phyloP scores from a whole-genome alignment of 2,113 vertebrate genomes.

The Leuciscus idus region DNA sequence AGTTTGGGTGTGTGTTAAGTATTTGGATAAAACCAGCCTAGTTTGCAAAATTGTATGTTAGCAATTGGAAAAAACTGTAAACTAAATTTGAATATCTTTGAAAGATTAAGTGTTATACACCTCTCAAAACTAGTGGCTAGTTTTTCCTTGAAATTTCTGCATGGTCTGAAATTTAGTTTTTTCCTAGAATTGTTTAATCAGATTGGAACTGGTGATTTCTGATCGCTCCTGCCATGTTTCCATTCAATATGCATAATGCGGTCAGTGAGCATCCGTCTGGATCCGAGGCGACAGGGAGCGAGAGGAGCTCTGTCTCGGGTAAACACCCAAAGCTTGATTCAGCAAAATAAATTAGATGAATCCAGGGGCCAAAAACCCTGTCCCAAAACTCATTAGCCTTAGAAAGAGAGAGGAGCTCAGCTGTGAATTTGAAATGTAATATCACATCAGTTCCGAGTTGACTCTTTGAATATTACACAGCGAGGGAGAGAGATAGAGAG shows the following conservation, averaged over 20 bases:
- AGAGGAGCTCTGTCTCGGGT: not conserved
- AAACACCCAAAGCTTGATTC: slow-evolving; percentile 33
- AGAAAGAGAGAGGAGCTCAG: slow-evolving; percentile 32
- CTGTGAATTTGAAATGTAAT: slow-evolving; percentile 41
- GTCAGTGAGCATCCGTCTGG: slow-evolving; percentile 4
- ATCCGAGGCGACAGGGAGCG: not conserved
- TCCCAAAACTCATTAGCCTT: slow-evolving; percentile 34
- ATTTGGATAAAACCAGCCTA: too few species aligned
- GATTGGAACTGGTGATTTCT: not conserved
- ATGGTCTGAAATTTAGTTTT: not conserved
- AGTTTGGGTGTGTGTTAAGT: too few species aligned
- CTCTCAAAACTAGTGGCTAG: not conserved
- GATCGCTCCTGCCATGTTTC: not conserved
- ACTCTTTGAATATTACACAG: not conserved
- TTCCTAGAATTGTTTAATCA: not conserved
- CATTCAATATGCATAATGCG: slow-evolving; percentile 5
- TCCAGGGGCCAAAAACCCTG: slow-evolving; percentile 1
- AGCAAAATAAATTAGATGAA: slow-evolving; percentile 32
- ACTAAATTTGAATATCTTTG: too few species aligned
- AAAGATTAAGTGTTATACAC: not conserved
- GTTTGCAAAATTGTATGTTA: too few species aligned
- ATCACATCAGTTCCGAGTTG: not conserved
- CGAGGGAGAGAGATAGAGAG: not conserved
- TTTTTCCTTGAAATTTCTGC: not conserved
- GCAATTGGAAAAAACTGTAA: too few species aligned